phyloP scores from a whole-genome alignment of 1,140 invertebrate species.

The Brachionus koreanus region DNA sequence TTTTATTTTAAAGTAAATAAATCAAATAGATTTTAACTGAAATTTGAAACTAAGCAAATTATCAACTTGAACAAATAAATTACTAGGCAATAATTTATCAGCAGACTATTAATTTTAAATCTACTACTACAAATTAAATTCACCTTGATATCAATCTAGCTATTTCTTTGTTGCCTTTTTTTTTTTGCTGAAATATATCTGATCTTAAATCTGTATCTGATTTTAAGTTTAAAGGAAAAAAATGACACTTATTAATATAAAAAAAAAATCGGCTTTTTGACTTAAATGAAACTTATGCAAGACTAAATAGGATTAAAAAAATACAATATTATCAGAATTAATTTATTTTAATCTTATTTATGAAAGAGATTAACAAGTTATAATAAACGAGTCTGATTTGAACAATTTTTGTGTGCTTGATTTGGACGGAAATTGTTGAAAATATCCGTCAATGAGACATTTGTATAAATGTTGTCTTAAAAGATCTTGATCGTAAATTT shows the following conservation, averaged over 20 bases:
- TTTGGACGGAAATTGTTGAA: conserved; percentile 1
- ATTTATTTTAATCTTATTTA: neutral
- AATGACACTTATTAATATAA: neutral
- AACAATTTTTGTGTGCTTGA: neutral
- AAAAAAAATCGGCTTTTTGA: neutral
- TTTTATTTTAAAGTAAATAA: neutral
- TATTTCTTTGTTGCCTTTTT: neutral
- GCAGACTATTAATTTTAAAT: neutral
- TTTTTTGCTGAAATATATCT: neutral
- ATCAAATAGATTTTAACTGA: neutral
- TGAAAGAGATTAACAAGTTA: neutral
- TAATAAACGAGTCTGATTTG: neutral
- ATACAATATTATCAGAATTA: neutral
- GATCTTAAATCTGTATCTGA: neutral
- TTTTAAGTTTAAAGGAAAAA: neutral
- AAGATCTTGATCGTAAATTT: neutral
- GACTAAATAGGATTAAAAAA: neutral
- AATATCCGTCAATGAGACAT: neutral
- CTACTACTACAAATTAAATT: neutral
- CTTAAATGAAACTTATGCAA: neutral
- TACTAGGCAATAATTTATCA: neutral
- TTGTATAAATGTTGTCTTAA: neutral
- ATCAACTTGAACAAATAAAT: neutral
- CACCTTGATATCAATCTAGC: neutral
- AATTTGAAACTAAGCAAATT: neutral